These are phyloP conservation scores for Diaperis boleti DNA, from an alignment of 2,888 invertebrate species.

Conservation along the genomic window DNA sequence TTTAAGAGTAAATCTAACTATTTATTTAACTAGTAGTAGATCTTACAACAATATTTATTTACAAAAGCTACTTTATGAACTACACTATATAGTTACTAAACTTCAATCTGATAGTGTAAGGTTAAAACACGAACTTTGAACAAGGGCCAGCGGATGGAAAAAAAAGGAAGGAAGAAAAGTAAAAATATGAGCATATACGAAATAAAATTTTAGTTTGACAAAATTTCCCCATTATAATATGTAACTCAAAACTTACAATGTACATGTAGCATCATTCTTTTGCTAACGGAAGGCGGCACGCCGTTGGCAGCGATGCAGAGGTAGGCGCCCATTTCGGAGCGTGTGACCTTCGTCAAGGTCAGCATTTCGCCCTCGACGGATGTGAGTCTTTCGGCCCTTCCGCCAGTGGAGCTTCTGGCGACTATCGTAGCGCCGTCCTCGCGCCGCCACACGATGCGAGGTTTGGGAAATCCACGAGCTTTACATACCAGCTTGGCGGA, in stretches of 20 bases:
- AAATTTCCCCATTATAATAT: no score
- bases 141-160: no score
- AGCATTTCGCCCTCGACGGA: conserved; percentile 85
- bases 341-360: conserved; percentile 85
- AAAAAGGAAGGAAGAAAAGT: no score
- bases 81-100: no score
- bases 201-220: no score
- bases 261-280: conserved; percentile 90
- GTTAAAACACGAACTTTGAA: no score
- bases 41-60: no score
- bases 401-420: conserved; percentile 78
- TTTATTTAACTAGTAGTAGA: no score
- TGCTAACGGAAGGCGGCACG: conserved; percentile 89
- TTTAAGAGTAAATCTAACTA: no score
- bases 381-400: conserved; percentile 82
- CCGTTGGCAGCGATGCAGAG: conserved; percentile 91
- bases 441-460: conserved; percentile 86
- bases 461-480: conserved; percentile 86
- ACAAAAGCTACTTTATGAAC: neutral
- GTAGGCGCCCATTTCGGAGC: conserved; percentile 91
- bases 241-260: conserved; percentile 86
- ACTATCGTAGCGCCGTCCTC: conserved; percentile 89
- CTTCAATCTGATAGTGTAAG: no score
- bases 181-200: no score
- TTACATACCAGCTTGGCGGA: conserved; percentile 89